Conservation (phyloP, 2,113 vertebrate genomes). For the Lophura nycthemera region DNA sequence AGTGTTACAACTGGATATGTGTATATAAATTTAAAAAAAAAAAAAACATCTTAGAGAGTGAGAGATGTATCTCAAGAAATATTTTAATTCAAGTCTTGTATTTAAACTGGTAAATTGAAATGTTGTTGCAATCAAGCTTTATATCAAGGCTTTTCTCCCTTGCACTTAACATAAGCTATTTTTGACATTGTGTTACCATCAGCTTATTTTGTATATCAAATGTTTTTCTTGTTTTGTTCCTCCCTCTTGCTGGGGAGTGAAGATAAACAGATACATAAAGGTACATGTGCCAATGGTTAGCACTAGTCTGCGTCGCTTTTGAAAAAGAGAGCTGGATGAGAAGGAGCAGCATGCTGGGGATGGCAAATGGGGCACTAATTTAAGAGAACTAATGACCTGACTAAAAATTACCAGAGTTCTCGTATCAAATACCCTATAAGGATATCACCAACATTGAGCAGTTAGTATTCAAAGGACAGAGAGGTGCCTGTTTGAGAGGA, state of each 20-base stretch:
- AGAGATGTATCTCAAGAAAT: slow-evolving; percentile 83
- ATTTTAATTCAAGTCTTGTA: slow-evolving; percentile 90
- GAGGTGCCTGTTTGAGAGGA: background rate
- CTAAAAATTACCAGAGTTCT: background rate
- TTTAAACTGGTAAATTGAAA: slow-evolving; percentile 87
- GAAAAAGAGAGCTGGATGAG: background rate
- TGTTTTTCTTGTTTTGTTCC: slow-evolving; percentile 66
- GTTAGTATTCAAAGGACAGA: background rate
- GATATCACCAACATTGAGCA: background rate
- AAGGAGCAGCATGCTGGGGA: rapidly evolving
- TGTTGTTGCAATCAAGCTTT: slow-evolving; percentile 87
- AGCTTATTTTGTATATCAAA: slow-evolving; percentile 83
- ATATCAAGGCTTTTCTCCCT: slow-evolving; percentile 86
- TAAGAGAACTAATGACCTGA: background rate
- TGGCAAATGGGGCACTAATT: background rate
- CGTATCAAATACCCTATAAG: rapidly evolving
- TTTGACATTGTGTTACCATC: slow-evolving; percentile 87
- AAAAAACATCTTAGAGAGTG: slow-evolving; percentile 66
- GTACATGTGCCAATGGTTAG: background rate
- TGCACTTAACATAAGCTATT: slow-evolving; percentile 92
- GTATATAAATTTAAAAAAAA: slow-evolving; percentile 81
- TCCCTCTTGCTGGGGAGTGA: slow-evolving; percentile 70
- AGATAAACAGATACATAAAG: slow-evolving; percentile 68
- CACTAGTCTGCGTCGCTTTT: background rate
- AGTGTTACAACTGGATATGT: slow-evolving; percentile 85